Conservation (phyloP, 2,797 vertebrate species). For the Acrossocheilus wenchowensis region DNA sequence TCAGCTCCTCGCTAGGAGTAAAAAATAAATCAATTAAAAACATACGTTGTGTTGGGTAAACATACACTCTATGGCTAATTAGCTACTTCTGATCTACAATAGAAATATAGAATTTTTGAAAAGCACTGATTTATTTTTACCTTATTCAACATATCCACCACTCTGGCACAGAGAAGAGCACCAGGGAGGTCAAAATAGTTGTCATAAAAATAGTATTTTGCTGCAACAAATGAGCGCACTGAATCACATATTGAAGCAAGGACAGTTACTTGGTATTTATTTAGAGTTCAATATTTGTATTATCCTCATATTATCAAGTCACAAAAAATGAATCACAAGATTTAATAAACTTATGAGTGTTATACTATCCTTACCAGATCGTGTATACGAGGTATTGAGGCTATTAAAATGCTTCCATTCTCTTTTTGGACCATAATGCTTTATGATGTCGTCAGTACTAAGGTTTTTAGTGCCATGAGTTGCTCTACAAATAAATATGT, state of each 20-base stretch:
- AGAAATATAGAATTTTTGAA: background rate
- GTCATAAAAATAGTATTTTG: conserved; percentile 95
- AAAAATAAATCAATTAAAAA: conserved; percentile 43
- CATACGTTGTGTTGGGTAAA: no score
- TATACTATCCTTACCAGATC: conserved; percentile 81
- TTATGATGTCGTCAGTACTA: conserved; percentile 82
- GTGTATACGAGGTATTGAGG: conserved; percentile 85
- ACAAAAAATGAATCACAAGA: background rate
- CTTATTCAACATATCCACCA: conserved; percentile 90
- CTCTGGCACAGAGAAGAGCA: conserved; percentile 89
- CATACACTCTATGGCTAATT: background rate
- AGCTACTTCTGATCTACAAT: background rate
- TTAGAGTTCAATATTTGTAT: no score
- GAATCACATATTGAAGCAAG: background rate
- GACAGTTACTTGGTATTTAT: background rate
- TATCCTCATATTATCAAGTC: no score
- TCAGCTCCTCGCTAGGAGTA: conserved; percentile 80
- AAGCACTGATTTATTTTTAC: conserved; percentile 69
- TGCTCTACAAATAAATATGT: conserved; percentile 75
- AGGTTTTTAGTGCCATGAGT: conserved; percentile 89
- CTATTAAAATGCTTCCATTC: conserved; percentile 92
- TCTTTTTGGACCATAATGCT: conserved; percentile 82
- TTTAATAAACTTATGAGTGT: background rate
- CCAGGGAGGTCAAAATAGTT: conserved; percentile 97
- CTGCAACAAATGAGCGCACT: conserved; percentile 74